These are phyloP conservation scores for Reticulitermes lucifugus DNA, from an alignment of 2,888 invertebrate genomes.

Conservation along the genomic window DNA sequence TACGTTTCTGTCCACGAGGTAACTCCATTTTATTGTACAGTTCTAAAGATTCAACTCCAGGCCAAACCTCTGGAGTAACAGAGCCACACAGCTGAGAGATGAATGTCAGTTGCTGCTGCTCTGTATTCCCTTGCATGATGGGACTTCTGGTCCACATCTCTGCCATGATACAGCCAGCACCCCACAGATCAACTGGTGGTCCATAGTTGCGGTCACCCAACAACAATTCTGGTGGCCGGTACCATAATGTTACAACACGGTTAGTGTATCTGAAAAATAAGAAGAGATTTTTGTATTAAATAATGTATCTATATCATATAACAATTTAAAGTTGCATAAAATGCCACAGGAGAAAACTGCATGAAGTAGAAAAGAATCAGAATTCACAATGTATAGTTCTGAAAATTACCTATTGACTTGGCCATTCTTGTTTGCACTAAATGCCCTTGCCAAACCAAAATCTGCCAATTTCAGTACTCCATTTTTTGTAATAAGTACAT, in stretches of 20 bases:
- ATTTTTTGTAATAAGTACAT: constrained; percentile 95
- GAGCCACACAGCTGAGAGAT: constrained; percentile 97
- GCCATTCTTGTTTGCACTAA: constrained; percentile 88
- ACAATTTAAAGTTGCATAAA: too few relatives aligned
- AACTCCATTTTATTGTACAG: constrained; percentile 89
- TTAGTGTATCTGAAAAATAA: constrained; percentile 86
- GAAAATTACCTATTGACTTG: constrained; percentile 74
- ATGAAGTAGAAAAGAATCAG: too few relatives aligned
- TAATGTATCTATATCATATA: too few relatives aligned
- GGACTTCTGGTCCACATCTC: constrained; percentile 98
- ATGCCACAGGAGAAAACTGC: too few relatives aligned
- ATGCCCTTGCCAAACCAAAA: constrained; percentile 96
- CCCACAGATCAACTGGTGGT: constrained; percentile 97
- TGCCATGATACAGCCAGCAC: constrained; percentile 99
- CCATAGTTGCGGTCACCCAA: constrained; percentile 94
- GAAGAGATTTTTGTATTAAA: neutral
- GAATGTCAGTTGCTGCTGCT: constrained; percentile 93
- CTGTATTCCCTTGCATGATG: constrained; percentile 96
- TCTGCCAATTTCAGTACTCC: constrained; percentile 96
- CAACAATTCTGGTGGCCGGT: constrained; percentile 78
- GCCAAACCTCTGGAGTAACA: constrained; percentile 94
- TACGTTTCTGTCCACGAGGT: constrained; percentile 86
- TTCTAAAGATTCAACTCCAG: constrained; percentile 90
- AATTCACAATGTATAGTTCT: neutral
- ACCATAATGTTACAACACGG: constrained; percentile 97